Evolutionary conservation across 2,797 vertebrate genomes (phyloP), one percentile per base, ranked within the genome.

Genomic region (Danio choprae): DNA sequence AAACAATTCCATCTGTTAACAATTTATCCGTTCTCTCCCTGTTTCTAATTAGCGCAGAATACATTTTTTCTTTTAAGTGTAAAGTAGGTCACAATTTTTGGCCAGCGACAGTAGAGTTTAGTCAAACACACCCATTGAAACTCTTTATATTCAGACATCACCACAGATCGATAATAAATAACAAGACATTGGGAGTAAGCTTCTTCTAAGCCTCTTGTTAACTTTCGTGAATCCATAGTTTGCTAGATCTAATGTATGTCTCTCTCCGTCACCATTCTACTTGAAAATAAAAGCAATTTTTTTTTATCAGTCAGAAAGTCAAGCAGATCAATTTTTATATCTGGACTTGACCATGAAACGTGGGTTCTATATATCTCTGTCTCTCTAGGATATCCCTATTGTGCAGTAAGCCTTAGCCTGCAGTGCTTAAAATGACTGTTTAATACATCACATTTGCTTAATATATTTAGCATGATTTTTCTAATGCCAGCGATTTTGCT

Each of bases 1-100:
- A 81, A 41, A 65, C 59, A 62, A 70, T 70, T 64, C 68, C 81
- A 86, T 81, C 81, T 84, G 81, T 77, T 82, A 46, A 50, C 60
- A 74, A 69, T 81, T 76, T 73, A 44, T 59, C 51, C 67, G 63
- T 20, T 60, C 29, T 20, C 40, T 71, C 55, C 64, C 68, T 77
- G 62, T 63, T 20, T 63, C 58, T 58, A 80, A 83, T 85, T 83
- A 77, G 43, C 59, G 13, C 9, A 20, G 38, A 77, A 72, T 36
- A 68, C 75, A 44, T 84, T 73, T 79, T 29, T 79, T 75, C 6
- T 71, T 56, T 56, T 71, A 72, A 48, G n/a, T 50, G 64, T 38
- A 60, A 78, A 70, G 51, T 83, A 64, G 79, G 64, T 81, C 81
- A 83, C 50, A 74, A 65, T 65, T 22, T 41, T 58, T 48, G 44